Conservation (phyloP, 2,797 vertebrate genomes). For the Enteromius argenteus region DNA sequence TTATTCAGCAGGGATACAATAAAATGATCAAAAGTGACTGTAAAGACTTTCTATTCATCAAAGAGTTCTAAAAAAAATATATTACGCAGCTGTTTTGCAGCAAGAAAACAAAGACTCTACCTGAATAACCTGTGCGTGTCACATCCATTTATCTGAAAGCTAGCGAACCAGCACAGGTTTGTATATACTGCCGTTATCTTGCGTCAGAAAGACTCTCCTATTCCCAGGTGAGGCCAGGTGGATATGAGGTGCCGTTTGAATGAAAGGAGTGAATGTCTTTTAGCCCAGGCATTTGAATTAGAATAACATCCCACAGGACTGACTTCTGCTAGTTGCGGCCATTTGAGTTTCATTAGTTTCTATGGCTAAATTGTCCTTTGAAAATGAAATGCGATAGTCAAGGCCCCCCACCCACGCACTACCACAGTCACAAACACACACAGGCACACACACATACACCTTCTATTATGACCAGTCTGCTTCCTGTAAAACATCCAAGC, state of each 20-base stretch:
- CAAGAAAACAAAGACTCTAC: slow-evolving; percentile 56
- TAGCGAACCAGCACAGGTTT: slow-evolving; percentile 63
- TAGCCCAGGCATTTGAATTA: slow-evolving; percentile 74
- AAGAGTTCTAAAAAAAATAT: background rate
- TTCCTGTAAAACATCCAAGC: slow-evolving; percentile 60
- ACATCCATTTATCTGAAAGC: slow-evolving; percentile 59
- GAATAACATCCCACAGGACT: slow-evolving; percentile 73
- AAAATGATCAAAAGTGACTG: background rate
- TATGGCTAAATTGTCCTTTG: slow-evolving; percentile 73
- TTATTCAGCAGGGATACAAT: background rate
- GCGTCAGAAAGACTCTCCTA: slow-evolving; percentile 54
- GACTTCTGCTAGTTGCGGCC: slow-evolving; percentile 68
- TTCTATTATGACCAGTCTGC: slow-evolving; percentile 55
- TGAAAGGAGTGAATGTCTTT: slow-evolving; percentile 72
- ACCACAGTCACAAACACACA: slow-evolving; percentile 68
- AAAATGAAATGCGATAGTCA: slow-evolving; percentile 68
- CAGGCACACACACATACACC: slow-evolving; percentile 68
- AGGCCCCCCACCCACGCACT: slow-evolving; percentile 59
- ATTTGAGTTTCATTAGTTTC: slow-evolving; percentile 78
- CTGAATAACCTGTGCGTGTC: slow-evolving; percentile 60
- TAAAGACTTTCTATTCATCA: background rate
- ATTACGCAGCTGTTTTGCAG: slow-evolving; percentile 40
- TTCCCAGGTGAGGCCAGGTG: slow-evolving; percentile 63
- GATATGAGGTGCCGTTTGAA: slow-evolving; percentile 70
- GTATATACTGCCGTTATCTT: slow-evolving; percentile 30